A percentile compares a stretch with the other conserved stretches of the same genome.
phyloP scores from a whole-genome alignment of 2,888 invertebrate genomes.

The Fissipunctia ypsillon region DNA sequence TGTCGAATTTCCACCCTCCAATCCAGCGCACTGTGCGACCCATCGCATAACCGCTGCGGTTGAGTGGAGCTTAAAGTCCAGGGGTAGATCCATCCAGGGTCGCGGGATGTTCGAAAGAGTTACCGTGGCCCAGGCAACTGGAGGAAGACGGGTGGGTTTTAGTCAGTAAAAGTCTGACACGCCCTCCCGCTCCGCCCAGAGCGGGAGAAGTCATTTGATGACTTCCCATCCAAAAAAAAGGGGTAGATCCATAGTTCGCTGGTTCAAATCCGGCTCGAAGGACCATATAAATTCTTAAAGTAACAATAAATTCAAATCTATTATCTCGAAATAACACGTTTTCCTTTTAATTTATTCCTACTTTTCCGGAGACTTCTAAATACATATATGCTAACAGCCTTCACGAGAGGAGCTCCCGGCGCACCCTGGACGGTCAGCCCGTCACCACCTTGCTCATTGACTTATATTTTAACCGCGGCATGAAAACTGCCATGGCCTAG shows the following conservation, averaged over 20 bases:
- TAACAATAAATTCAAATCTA: neutral
- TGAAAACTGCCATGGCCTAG: no score
- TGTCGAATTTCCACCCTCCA: no score
- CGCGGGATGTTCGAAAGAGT: no score
- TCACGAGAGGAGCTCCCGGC: neutral
- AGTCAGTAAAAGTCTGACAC: no score
- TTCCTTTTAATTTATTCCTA: neutral
- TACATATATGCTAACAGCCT: neutral
- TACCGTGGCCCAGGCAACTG: no score
- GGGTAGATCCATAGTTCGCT: conserved; percentile 93
- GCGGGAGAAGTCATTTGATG: no score
- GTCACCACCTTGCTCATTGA: neutral
- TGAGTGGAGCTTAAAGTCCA: neutral
- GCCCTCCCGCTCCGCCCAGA: no score
- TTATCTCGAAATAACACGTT: neutral
- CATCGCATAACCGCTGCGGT: no score
- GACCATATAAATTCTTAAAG: conserved; percentile 87
- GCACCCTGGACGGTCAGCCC: neutral
- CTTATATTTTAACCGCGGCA: neutral
- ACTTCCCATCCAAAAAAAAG: no score
- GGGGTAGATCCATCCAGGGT: no score
- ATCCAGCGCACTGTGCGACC: no score
- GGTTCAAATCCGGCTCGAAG: conserved; percentile 93
- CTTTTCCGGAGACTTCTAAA: neutral
- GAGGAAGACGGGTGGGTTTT: no score